Base-by-base conservation (phyloP, 2,888 invertebrate species). In the Blomia tropicalis region DNA sequence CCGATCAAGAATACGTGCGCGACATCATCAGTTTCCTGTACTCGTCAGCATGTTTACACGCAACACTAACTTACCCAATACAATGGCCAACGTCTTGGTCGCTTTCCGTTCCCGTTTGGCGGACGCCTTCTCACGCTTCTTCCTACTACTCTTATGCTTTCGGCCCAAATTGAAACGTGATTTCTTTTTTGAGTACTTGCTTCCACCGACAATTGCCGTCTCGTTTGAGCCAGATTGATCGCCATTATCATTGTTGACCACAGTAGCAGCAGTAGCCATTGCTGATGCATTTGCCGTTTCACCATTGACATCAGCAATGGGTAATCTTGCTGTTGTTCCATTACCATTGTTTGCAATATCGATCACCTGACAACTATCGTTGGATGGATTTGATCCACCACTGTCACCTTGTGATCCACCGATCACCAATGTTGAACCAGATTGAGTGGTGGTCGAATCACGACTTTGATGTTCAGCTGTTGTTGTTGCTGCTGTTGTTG, bases 11-110 rank as follows among this genome's bases (percentile, higher is more conserved):
- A 14, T 41, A n/a, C n/a, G n/a, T n/a, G n/a, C n/a, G n/a, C n/a
- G n/a, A n/a, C n/a, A n/a, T n/a, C n/a, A n/a, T n/a, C n/a, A n/a
- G n/a, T 25, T 56, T 5, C 2, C 56, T 56, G 3, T n/a, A n/a
- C 29, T 2, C 25, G 14, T 25, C 43, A 58, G 23, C 4, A 59
- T 51, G 19, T 27, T 32, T 32, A n/a, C n/a, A n/a, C n/a, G n/a
- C n/a, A n/a, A n/a, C 17, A 23, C 19, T 41, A 53, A 75, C 83
- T 82, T 77, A 96, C 96, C 95, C 74, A 98, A 80, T 68, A 98
- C 98, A 75, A 98, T 95, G 63, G 95, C 96, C 68, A 98, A 77
- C 7, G 96, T 98, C 79, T 96, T 96, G 7, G 96, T 98, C 32
- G 98, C 96, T 75, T 98, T 93, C 65, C 92, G 81, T 73, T 98